phyloP scores from a whole-genome alignment of 2,797 vertebrate species.

The Sebastes wilsoni region DNA sequence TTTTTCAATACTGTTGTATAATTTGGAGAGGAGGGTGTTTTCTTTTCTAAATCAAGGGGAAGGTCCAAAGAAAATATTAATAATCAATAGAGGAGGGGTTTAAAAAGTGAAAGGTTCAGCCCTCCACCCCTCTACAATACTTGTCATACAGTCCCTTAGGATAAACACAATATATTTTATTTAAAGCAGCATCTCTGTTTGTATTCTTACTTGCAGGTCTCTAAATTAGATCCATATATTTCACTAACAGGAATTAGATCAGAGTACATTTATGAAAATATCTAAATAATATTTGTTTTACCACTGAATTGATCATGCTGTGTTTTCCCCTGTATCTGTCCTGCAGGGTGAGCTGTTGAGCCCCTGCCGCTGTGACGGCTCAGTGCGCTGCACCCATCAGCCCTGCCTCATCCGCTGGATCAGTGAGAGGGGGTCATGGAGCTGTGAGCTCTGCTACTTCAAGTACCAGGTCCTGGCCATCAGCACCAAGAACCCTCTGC shows the following conservation, averaged over 20 bases:
- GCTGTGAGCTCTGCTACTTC: constrained; percentile 92
- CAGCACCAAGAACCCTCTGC: constrained; percentile 92
- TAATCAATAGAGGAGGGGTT: neutral
- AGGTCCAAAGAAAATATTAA: neutral
- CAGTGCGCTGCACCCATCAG: constrained; percentile 90
- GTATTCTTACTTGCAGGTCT: neutral
- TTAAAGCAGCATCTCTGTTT: neutral
- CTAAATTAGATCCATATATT: neutral
- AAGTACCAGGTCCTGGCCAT: constrained; percentile 93
- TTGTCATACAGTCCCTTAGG: neutral
- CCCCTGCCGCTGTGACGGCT: constrained; percentile 89
- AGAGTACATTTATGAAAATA: neutral
- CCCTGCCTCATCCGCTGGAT: constrained; percentile 93
- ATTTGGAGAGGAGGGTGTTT: neutral
- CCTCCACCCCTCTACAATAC: neutral
- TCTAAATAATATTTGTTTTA: neutral
- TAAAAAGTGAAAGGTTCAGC: neutral
- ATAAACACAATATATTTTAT: neutral
- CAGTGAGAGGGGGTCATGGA: constrained; percentile 92
- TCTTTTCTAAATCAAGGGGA: neutral
- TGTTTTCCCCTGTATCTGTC: neutral
- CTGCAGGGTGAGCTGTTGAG: constrained; percentile 89
- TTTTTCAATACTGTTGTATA: neutral
- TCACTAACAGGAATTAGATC: neutral
- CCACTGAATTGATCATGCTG: neutral